Percentiles rank a stretch among this genome's conserved stretches.
phyloP scores from a whole-genome alignment of 2,888 invertebrate species.

The Ichneumon xanthorius region DNA sequence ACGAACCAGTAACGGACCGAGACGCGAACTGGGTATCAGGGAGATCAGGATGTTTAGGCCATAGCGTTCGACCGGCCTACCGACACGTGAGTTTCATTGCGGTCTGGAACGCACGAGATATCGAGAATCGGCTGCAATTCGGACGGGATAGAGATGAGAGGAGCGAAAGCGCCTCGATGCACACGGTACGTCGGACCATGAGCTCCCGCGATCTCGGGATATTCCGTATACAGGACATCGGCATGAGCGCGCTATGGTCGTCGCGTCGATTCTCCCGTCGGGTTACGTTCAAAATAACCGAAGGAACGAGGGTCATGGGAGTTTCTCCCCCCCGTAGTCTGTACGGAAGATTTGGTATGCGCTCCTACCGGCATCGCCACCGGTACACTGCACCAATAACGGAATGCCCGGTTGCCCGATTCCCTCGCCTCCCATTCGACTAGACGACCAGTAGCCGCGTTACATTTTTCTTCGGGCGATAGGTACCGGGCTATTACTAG shows the following conservation, averaged over 20 bases:
- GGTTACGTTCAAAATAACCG: slow-evolving; percentile 1
- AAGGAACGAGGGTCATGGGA: slow-evolving; percentile 30
- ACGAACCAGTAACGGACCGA: slow-evolving; percentile 10
- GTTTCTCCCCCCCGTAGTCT: not conserved
- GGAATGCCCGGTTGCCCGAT: slow-evolving; percentile 37
- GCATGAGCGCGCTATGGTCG: slow-evolving; percentile 27
- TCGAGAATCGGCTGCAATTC: slow-evolving; percentile 31
- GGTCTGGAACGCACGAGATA: slow-evolving; percentile 55
- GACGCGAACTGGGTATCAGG: slow-evolving; percentile 10
- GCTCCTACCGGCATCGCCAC: not conserved
- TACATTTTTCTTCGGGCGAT: slow-evolving; percentile 56
- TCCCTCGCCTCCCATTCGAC: slow-evolving; percentile 51
- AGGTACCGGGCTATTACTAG: slow-evolving; percentile 47
- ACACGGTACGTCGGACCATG: not conserved
- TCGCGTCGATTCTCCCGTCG: slow-evolving; percentile 27
- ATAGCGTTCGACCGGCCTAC: slow-evolving; percentile 34
- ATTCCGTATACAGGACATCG: slow-evolving; percentile 35
- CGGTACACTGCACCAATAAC: slow-evolving; percentile 29
- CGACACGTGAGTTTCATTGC: slow-evolving; percentile 47
- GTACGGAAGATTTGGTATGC: slow-evolving; percentile 18
- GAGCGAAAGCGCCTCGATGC: not conserved
- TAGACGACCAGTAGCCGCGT: slow-evolving; percentile 37
- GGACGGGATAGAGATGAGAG: not conserved
- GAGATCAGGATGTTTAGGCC: slow-evolving; percentile 53
- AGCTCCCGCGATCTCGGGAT: slow-evolving; percentile 33